These are phyloP conservation scores for Galeopterus variegatus DNA, from an alignment of 2,113 vertebrate genomes.

Conservation along the genomic window DNA sequence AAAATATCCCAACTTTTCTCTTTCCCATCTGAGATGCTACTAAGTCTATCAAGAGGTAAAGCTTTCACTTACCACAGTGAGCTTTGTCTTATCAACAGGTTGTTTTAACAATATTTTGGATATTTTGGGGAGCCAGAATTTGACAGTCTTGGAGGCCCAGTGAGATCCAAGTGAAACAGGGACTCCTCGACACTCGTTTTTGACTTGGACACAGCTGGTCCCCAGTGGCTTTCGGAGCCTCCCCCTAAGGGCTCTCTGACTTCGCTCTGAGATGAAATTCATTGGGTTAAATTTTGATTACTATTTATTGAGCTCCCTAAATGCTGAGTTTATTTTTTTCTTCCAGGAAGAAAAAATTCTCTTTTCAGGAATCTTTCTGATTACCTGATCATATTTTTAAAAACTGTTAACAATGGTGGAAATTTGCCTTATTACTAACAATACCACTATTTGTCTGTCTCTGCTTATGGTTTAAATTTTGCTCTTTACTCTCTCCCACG, in stretches of 20 bases:
- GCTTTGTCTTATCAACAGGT: background rate
- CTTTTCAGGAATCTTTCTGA: background rate
- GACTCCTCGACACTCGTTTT: background rate
- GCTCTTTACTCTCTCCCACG: slow-evolving; percentile 39
- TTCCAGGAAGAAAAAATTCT: background rate
- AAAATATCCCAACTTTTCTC: slow-evolving; percentile 10
- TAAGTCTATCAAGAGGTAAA: background rate
- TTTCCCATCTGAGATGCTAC: background rate
- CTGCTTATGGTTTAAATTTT: slow-evolving; percentile 42
- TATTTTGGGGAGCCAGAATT: background rate
- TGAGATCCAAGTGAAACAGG: background rate
- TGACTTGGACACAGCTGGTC: background rate
- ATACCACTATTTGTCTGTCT: slow-evolving; percentile 2
- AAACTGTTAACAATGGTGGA: background rate
- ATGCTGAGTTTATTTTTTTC: background rate
- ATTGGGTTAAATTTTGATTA: background rate
- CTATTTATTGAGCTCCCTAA: slow-evolving; percentile 1
- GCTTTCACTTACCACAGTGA: background rate
- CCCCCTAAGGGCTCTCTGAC: background rate
- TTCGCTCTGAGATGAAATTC: background rate
- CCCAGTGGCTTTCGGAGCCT: background rate
- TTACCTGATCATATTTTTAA: slow-evolving; percentile 33
- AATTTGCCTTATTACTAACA: slow-evolving; percentile 24
- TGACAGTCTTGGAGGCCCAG: background rate
- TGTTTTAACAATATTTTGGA: background rate